Evolutionary conservation across 2,888 invertebrate genomes (phyloP), one percentile per base, ranked within the genome.

Genomic region (Neria commutata): DNA sequence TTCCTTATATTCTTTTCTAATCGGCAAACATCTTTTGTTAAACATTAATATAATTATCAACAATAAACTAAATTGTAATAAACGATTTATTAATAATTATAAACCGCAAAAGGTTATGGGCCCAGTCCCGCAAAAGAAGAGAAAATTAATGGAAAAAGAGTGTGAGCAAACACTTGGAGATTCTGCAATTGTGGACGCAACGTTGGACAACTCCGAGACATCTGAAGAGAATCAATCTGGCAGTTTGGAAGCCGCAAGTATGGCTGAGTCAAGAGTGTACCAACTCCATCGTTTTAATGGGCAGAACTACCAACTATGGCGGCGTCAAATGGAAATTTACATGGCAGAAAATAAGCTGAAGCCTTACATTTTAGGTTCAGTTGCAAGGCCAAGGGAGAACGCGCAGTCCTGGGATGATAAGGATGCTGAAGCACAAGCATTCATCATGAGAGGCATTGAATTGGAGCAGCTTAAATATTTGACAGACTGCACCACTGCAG

Each of bases 381-480:
- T 16, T 1, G 8, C 0, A 14, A 29, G 59, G 23, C 23, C 56
- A 23, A 26, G 11, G 2, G 23, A 46, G 1, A 61, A 63, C 34
- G 23, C 40, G 2, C 19, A 33, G 16, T 3, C 26, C 2, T 61
- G 61, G 58, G 61, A 64, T 14, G 57, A 61, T 6, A 63, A 63
- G 29, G 61, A 57, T 17, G 61, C 52, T 42, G 61, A 61, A 34
- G 58, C 63, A 6, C 60, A 63, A 33, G 56, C 63, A 2, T 63
- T 63, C 16, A 50, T 59, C 3, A 61, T 61, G 61, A 34, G 59
- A 25, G 61, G 61, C 4, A 24, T 60, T 3, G 57, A 62, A 19
- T 47, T 63, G 17, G 54, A 64, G 11, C 59, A 64, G 34, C 25
- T 64, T n/a, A 64, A 62, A 40, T 63, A 65, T 46, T 37, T 61